Evolutionary conservation across 1,140 invertebrate species (phyloP).

Genomic region (Sinonovacula constricta): DNA sequence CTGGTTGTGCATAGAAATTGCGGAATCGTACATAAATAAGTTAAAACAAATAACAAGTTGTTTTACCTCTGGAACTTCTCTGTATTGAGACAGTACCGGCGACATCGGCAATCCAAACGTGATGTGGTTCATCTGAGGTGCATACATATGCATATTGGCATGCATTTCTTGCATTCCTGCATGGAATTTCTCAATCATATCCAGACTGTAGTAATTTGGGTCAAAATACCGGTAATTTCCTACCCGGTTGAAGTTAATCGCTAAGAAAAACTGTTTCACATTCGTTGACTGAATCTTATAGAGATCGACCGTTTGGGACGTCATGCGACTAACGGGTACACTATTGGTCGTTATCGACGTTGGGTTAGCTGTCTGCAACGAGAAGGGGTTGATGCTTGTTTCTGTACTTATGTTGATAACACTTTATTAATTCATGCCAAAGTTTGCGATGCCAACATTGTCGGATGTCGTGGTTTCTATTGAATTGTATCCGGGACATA

Average conservation of each 20-base stretch:
- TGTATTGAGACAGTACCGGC: constrained; percentile 35
- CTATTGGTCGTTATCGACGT: not conserved
- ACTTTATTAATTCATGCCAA: no score
- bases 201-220: constrained; percentile 12
- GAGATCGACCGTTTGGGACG: not conserved
- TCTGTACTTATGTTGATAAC: no score
- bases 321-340: constrained; percentile 21
- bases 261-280: constrained; percentile 33
- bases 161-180: constrained; percentile 24
- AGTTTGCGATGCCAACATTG: no score
- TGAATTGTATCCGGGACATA: no score
- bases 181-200: constrained; percentile 2
- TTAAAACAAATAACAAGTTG: no score
- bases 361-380: constrained; percentile 24
- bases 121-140: constrained; percentile 41
- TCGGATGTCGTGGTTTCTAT: no score
- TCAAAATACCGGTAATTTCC: constrained; percentile 38
- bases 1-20: no score
- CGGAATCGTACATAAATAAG: no score
- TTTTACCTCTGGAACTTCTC: constrained; percentile 36
- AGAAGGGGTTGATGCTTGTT: no score
- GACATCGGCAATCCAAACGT: constrained; percentile 29
- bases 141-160: constrained; percentile 39
- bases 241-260: constrained; percentile 30
- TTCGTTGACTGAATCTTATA: constrained; percentile 16